Conservation (phyloP, 2,797 vertebrate genomes). For the Pangasius djambal region DNA sequence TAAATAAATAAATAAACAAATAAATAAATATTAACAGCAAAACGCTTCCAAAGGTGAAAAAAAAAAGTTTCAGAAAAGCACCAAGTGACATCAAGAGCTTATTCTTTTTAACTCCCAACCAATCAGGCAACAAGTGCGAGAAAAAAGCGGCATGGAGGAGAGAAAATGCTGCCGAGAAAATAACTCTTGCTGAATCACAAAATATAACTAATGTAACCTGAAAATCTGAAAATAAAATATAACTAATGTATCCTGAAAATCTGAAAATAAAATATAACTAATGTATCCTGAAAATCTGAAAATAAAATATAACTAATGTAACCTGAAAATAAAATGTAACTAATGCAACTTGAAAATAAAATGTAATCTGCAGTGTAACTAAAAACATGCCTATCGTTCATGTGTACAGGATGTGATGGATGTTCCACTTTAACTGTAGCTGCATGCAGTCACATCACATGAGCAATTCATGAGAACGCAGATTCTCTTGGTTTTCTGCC, state of each 20-base stretch:
- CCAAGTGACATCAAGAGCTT: background rate
- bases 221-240: no score
- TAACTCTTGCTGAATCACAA: no score
- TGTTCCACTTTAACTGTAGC: background rate
- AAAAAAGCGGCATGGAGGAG: no score
- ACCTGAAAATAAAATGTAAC: background rate
- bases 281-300: no score
- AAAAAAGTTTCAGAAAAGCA: background rate
- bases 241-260: background rate
- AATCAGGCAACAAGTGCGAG: no score
- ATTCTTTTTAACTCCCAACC: background rate
- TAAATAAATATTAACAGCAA: no score
- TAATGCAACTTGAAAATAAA: background rate
- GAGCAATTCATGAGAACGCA: background rate
- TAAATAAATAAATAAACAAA: no score
- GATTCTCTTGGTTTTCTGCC: background rate
- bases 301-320: no score
- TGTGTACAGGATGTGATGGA: background rate
- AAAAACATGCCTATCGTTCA: background rate
- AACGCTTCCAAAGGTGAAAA: background rate
- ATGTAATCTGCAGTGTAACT: no score
- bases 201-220: no score
- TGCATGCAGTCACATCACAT: background rate
- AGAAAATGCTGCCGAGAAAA: no score
- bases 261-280: background rate